Percentiles rank a stretch among this genome's conserved stretches.
Evolutionary conservation across 2,888 invertebrate genomes (phyloP).

Genomic region (Brenthis daphne): DNA sequence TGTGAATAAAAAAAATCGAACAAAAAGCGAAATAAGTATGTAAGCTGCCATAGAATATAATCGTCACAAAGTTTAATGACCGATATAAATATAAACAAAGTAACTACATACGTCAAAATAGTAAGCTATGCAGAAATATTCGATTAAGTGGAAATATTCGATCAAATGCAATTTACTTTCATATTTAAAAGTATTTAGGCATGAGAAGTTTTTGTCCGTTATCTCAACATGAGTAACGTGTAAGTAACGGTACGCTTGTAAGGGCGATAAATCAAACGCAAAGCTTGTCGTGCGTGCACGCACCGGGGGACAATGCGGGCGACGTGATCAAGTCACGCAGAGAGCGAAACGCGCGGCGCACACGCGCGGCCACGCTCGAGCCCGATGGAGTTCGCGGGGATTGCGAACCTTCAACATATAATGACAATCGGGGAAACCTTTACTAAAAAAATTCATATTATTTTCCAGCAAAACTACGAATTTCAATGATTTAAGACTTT

Average conservation of each 20-base stretch:
- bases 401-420: conserved; percentile 54
- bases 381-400: conserved; percentile 42
- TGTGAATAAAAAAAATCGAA: no score
- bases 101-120: neutral
- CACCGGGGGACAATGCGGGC: conserved; percentile 44
- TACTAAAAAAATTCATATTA: neutral
- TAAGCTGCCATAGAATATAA: neutral
- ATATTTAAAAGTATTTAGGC: no score
- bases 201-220: neutral
- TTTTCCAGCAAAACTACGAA: conserved; percentile 49
- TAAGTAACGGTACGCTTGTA: conserved; percentile 32
- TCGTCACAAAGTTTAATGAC: conserved; percentile 20
- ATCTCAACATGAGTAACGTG: neutral
- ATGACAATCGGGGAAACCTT: conserved; percentile 1
- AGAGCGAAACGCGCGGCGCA: conserved; percentile 69
- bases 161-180: no score
- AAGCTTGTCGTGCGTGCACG: conserved; percentile 43
- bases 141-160: no score
- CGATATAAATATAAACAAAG: conserved; percentile 8
- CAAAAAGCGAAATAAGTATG: no score
- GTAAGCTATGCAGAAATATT: no score
- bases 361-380: conserved; percentile 60
- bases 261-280: conserved; percentile 10
- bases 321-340: conserved; percentile 52
- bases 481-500: conserved; percentile 59